Conservation (phyloP, 2,797 vertebrate genomes). For the Poecilia velifera region DNA sequence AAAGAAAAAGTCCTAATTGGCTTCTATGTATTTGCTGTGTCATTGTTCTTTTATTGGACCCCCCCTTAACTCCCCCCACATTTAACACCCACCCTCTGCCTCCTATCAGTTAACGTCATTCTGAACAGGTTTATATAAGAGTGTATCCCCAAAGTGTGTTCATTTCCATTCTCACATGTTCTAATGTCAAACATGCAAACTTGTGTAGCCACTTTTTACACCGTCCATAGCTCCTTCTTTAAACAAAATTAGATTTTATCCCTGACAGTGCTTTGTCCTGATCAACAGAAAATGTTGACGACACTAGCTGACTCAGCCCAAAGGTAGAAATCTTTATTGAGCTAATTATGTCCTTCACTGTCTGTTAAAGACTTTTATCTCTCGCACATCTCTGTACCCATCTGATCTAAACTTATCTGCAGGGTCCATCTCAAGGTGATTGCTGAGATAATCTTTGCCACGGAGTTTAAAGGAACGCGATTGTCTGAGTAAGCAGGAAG, state of each 20-base stretch:
- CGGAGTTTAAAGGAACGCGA: slow-evolving; percentile 63
- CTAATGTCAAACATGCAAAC: slow-evolving; percentile 19
- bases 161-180: not conserved
- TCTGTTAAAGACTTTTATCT: slow-evolving; percentile 75
- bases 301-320: slow-evolving; percentile 76
- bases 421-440: slow-evolving; percentile 77
- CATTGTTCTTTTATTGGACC: slow-evolving; percentile 50
- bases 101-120: slow-evolving; percentile 47
- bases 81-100: slow-evolving; percentile 39
- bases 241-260: slow-evolving; percentile 32
- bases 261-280: slow-evolving; percentile 46
- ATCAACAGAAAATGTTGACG: slow-evolving; percentile 64
- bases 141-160: not conserved
- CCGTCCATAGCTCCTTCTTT: slow-evolving; percentile 35
- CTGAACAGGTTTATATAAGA: not conserved
- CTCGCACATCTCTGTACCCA: slow-evolving; percentile 63
- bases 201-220: slow-evolving; percentile 25
- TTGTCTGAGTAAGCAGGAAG: slow-evolving; percentile 75
- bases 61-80: slow-evolving; percentile 15
- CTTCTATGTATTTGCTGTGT: slow-evolving; percentile 40
- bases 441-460: slow-evolving; percentile 67
- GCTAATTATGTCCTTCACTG: slow-evolving; percentile 74
- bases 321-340: slow-evolving; percentile 70
- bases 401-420: slow-evolving; percentile 73
- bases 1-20: slow-evolving; percentile 48